phyloP scores from a whole-genome alignment of 2,113 vertebrate genomes.

The Kobus ellipsiprymnus region DNA sequence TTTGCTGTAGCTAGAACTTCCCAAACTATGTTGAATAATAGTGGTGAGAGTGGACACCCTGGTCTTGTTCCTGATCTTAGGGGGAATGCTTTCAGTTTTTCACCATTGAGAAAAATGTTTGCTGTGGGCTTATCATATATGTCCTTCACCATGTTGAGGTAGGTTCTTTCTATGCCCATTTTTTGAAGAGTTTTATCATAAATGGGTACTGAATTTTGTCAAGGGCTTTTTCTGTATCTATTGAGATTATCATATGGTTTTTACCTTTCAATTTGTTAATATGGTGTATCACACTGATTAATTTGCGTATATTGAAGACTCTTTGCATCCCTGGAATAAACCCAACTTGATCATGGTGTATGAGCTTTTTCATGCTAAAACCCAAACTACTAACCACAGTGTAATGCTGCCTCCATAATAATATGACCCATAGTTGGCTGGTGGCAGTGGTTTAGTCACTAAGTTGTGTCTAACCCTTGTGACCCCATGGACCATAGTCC shows the following conservation, averaged over 20 bases:
- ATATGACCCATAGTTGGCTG: neutral
- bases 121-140: neutral
- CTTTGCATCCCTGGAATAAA: neutral
- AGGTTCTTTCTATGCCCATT: neutral
- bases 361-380: neutral
- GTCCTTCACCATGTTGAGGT: neutral
- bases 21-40: neutral
- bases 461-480: neutral
- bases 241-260: neutral
- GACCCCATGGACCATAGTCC: neutral
- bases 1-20: neutral
- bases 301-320: neutral
- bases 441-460: neutral
- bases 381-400: neutral
- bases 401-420: neutral
- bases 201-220: neutral
- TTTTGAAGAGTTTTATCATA: neutral
- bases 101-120: neutral
- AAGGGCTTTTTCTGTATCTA: neutral
- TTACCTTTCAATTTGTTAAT: neutral
- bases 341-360: neutral
- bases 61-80: neutral
- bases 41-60: neutral
- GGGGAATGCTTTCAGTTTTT: neutral
- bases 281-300: neutral